Evolutionary conservation across 2,888 invertebrate species (phyloP), one percentile per base, ranked within the genome.

Genomic region (Pterobdella sp.): DNA sequence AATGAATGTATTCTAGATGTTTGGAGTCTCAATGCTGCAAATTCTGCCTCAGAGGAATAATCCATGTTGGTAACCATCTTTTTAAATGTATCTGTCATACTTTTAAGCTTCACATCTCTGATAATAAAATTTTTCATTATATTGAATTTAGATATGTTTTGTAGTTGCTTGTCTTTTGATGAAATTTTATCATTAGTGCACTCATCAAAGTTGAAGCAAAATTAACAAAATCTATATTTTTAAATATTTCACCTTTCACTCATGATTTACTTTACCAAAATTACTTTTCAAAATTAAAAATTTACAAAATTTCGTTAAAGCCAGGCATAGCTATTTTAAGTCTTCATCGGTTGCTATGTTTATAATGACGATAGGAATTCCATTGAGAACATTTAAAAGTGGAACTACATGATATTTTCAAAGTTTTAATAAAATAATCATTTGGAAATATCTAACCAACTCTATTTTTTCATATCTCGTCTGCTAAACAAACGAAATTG

Each of bases 311-410:
- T 56, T 14, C 18, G 4, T 26, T 18, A 56, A 56, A 18, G 26
- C n/a, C 3, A 14, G 26, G 4, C 60, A 56, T 18, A 56, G n/a
- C n/a, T 56, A 18, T 26, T 22, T 26, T 56, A 14, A 4, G 3
- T 56, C n/a, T 26, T 56, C 60, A 18, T 56, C n/a, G 60, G 60
- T 56, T 56, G 60, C 60, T 56, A 56, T 56, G 60, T 56, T 42
- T 18, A 56, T n/a, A 56, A 56, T 56, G 60, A 56, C 60, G 60
- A 26, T n/a, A n/a, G 3, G 4, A 3, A 56, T 18, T 56, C 26
- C 26, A 3, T n/a, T n/a, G n/a, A n/a, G n/a, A n/a, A n/a, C n/a
- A n/a, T n/a, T n/a, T n/a, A n/a, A n/a, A n/a, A n/a, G n/a, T n/a
- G n/a, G n/a, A n/a, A n/a, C n/a, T n/a, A n/a, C n/a, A n/a, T n/a